These are phyloP conservation scores for Gephyroberyx darwinii DNA, from an alignment of 2,797 vertebrate genomes.

Conservation along the genomic window DNA sequence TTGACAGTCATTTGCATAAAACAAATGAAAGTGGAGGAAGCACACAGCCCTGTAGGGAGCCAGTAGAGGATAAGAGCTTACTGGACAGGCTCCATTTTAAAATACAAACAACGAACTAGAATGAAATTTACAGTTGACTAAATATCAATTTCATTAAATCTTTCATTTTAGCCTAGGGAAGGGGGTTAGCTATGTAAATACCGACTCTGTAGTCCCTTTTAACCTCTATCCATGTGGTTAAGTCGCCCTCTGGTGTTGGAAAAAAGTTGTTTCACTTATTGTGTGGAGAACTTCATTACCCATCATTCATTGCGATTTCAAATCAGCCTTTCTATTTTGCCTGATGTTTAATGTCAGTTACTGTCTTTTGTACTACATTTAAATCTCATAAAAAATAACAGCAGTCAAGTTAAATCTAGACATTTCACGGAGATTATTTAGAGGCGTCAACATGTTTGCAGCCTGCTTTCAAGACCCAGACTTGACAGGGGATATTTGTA, in stretches of 20 bases:
- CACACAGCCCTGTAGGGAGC: no score
- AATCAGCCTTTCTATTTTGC: slow-evolving; percentile 6
- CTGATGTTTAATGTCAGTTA: background rate
- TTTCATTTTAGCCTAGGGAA: no score
- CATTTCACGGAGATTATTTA: accelerated
- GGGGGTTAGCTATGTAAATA: no score
- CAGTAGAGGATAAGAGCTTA: no score
- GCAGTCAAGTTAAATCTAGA: accelerated
- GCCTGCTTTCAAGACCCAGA: accelerated
- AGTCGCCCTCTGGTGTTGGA: slow-evolving; percentile 51
- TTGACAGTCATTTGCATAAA: no score
- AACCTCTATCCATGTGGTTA: background rate
- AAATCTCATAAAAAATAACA: accelerated
- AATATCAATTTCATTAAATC: no score
- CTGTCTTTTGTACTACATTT: background rate
- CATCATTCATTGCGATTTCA: slow-evolving; percentile 43
- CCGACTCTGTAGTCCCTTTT: no score
- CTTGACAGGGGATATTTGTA: slow-evolving; percentile 42
- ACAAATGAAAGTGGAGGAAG: no score
- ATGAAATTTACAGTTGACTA: no score
- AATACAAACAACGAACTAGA: no score
- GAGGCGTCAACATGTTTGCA: background rate
- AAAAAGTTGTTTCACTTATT: background rate
- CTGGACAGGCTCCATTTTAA: no score
- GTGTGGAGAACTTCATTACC: slow-evolving; percentile 58